phyloP scores from a whole-genome alignment of 2,888 invertebrate species.

The Dendrolimus pini region DNA sequence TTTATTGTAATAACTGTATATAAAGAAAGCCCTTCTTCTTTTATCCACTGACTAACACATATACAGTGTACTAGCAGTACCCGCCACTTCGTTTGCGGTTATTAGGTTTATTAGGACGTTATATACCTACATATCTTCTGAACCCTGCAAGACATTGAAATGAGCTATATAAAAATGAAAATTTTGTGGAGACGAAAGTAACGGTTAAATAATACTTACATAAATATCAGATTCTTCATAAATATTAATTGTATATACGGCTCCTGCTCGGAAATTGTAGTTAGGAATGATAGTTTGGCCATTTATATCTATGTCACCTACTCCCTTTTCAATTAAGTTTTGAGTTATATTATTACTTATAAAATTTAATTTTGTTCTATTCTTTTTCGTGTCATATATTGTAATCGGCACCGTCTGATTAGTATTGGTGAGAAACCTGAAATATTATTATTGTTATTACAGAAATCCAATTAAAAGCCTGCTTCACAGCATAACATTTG shows the following conservation, averaged over 20 bases:
- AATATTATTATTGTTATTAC: constrained; percentile 16
- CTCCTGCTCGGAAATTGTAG: constrained; percentile 74
- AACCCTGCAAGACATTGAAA: too few relatives aligned
- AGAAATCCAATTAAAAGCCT: constrained; percentile 4
- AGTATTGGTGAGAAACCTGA: constrained; percentile 57
- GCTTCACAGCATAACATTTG: constrained; percentile 27
- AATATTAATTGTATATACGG: constrained; percentile 79
- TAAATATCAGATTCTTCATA: constrained; percentile 45
- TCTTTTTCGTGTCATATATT: constrained; percentile 34
- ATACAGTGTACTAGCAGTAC: too few relatives aligned
- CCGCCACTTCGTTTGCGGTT: too few relatives aligned
- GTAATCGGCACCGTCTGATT: constrained; percentile 27
- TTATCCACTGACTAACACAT: too few relatives aligned
- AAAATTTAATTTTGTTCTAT: constrained; percentile 32
- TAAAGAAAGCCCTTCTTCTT: too few relatives aligned
- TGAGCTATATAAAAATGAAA: too few relatives aligned
- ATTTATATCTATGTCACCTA: constrained; percentile 50
- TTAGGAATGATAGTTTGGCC: constrained; percentile 32
- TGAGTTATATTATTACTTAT: constrained; percentile 35
- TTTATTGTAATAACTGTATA: too few relatives aligned
- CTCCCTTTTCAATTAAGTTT: constrained; percentile 39
- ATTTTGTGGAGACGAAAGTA: too few relatives aligned
- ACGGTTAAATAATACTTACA: constrained; percentile 29
- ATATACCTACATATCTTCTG: too few relatives aligned
- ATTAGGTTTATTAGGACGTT: too few relatives aligned